Base-by-base conservation (phyloP, 2,888 invertebrate species). In the Hypomecis punctinalis region DNA sequence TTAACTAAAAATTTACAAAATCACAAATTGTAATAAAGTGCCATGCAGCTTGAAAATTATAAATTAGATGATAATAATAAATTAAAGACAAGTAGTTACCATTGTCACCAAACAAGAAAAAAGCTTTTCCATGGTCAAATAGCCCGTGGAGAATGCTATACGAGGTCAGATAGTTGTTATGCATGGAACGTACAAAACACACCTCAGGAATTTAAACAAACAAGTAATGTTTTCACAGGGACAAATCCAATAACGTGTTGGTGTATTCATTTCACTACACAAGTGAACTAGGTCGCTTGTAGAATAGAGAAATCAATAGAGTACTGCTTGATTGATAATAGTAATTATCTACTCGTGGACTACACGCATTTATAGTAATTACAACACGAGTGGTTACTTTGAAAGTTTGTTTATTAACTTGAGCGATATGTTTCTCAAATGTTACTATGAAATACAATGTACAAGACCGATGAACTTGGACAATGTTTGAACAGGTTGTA, bases 161-260 rank as follows among this genome's bases (percentile, higher is more conserved):
- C 54, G 46, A 52, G 62, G 62, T 62, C 62, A 62, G 40, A 47
- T 33, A n/a, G 39, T 56, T 56, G 73, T 76, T 75, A 78, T 76
- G 71, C 73, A 74, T 71, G 66, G 46, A 62, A 65, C 77, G 71
- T 74, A 74, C 64, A 64, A 60, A 60, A 70, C 62, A 70, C 62
- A 63, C 60, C 67, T 51, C 45, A 53, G 60, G 73, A 79, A 81
- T 83, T 72, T 71, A 73, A 74, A 81, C 72, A 74, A 69, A 68
- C 66, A 61, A 58, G 48, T 66, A 69, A 70, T 67, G 70, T 78
- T 81, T 79, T 74, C 77, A 78, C 75, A 76, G 71, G 71, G 80
- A 79, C 77, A 65, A 61, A 58, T 60, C 61, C 56, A 53, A 59
- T 53, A 56, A 45, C 61, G 58, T 36, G 55, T 23, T 23, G 68